A percentile compares a stretch with the other conserved stretches of the same genome.
phyloP scores from a whole-genome alignment of 2,113 vertebrate genomes.

The Onychorhynchus coronatus region DNA sequence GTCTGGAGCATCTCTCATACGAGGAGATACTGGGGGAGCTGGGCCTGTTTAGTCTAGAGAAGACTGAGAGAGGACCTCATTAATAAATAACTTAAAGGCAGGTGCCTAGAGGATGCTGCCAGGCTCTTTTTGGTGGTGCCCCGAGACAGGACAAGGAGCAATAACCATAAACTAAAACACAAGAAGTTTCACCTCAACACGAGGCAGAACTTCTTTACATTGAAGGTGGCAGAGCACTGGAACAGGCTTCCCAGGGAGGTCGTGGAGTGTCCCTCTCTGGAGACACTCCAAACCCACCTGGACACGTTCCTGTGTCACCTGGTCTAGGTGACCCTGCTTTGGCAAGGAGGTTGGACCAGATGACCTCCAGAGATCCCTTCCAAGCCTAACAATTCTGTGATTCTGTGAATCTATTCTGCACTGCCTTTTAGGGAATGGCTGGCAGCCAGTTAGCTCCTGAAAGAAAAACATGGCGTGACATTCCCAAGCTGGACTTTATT shows the following conservation, averaged over 20 bases:
- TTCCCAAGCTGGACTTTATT: neutral
- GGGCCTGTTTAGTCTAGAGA: neutral
- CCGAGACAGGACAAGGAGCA: neutral
- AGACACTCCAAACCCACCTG: neutral
- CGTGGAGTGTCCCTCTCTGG: neutral
- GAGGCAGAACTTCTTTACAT: neutral
- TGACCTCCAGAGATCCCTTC: neutral
- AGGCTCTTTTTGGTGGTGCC: neutral
- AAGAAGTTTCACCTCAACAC: neutral
- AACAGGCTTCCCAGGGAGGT: neutral
- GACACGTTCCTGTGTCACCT: neutral
- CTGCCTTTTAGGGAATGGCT: neutral
- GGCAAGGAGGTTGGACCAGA: neutral
- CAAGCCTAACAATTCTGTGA: neutral
- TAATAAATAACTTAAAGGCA: neutral
- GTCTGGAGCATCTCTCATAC: neutral
- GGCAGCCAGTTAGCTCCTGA: neutral
- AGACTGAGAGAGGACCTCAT: neutral
- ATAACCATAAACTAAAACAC: neutral
- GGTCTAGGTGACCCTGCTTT: neutral
- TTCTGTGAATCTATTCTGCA: neutral
- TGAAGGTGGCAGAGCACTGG: neutral
- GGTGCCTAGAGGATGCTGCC: neutral
- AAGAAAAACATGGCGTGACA: neutral
- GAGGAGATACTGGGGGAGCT: neutral